A percentile compares a stretch with the other conserved stretches of the same genome.
These are phyloP conservation scores for Cataglyphis altisquamis DNA, from an alignment of 2,888 invertebrate genomes.

Conservation along the genomic window DNA sequence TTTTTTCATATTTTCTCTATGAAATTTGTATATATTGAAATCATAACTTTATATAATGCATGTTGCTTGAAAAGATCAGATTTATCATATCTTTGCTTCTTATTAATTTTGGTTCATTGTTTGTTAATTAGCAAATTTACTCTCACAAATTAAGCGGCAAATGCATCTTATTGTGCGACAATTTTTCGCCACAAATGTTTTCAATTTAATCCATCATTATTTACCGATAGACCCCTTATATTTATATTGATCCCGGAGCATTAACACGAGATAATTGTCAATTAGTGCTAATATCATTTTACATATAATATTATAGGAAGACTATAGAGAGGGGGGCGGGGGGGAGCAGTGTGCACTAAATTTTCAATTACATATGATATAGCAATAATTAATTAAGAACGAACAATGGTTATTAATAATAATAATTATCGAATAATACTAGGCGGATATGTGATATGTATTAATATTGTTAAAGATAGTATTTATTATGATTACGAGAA, in stretches of 20 bases:
- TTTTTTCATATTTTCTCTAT: neutral
- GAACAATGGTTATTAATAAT: neutral
- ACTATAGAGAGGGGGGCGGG: neutral
- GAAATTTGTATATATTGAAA: neutral
- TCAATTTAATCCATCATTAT: neutral
- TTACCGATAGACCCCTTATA: neutral
- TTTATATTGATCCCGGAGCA: neutral
- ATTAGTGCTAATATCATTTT: slow-evolving; percentile 44
- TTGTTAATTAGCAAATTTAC: neutral
- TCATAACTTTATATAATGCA: neutral
- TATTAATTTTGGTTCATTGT: neutral
- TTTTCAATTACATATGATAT: neutral
- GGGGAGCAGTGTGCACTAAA: neutral
- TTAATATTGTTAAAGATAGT: slow-evolving; percentile 12
- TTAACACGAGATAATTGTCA: slow-evolving; percentile 24
- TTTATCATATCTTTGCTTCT: neutral
- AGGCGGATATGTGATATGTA: neutral
- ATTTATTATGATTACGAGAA: neutral
- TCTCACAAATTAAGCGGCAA: neutral
- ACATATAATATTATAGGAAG: neutral
- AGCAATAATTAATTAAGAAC: slow-evolving; percentile 9
- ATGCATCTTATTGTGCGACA: neutral
- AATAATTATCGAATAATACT: neutral
- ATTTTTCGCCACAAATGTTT: neutral
- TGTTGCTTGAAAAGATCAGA: neutral